Base-by-base conservation (phyloP, 2,888 invertebrate species). In the Sturmia bella region DNA sequence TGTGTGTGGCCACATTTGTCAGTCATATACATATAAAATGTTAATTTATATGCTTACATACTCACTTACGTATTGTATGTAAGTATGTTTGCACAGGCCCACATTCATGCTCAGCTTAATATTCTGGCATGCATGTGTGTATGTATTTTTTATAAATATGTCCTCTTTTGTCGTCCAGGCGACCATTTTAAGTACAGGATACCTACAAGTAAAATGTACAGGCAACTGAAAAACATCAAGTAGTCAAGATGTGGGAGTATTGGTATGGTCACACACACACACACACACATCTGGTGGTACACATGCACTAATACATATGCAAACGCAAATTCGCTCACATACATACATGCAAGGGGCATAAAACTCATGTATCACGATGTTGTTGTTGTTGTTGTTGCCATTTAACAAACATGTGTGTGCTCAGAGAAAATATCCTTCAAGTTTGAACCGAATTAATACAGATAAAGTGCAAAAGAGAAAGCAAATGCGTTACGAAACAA, bases 121-220 rank as follows among this genome's bases (percentile, higher is more conserved):
- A 32, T 32, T 5, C 32, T 9, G 1, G 27, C 32, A 13, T n/a
- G n/a, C 7, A 15, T 5, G 21, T 7, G 12, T 66, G 41, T 21
- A 32, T 21, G 45, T 64, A 50, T 76, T n/a, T n/a, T n/a, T 41
- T 37, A 48, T 63, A 56, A 80, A 81, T 73, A 77, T 80, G 57
- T 81, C 73, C 76, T 73, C 68, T 45, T 69, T 83, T 77, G 83
- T 84, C 77, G 81, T 88, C 88, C 86, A 85, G 88, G 87, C 89
- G 87, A 88, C 88, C 89, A 88, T 89, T 88, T 87, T 86, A 88
- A 89, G 86, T 87, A 85, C 84, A 86, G 87, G 87, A 88, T 87
- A 88, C 87, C 87, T 87, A 88, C 85, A 70, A 83, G 54, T 77
- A 61, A 73, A 64, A 63, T 56, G 69, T 63, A 77, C 73, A 81